phyloP scores from a whole-genome alignment of 2,888 invertebrate species.

The Azorinus chamasolen region DNA sequence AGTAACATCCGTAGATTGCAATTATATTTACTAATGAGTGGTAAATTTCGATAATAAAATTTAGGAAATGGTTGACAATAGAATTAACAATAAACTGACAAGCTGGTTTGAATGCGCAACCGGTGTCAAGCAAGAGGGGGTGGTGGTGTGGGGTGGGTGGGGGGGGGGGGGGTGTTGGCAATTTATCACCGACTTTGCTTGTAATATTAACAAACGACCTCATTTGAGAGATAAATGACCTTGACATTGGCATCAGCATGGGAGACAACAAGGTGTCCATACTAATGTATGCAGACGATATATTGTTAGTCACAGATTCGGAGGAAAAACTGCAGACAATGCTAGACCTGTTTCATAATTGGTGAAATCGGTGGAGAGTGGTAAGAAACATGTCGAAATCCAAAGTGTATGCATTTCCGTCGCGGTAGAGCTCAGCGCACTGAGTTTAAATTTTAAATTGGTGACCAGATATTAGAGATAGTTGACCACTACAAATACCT shows the following conservation, averaged over 20 bases:
- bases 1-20: no score
- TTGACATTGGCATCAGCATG: no score
- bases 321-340: slow-evolving; percentile 27
- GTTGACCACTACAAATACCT: slow-evolving; percentile 16
- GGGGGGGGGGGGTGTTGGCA: no score
- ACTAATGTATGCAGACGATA: slow-evolving; percentile 18
- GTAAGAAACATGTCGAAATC: slow-evolving; percentile 18
- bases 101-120: slow-evolving; percentile 22
- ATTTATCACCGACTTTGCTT: slow-evolving; percentile 16
- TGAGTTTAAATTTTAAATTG: slow-evolving; percentile 7
- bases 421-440: background rate
- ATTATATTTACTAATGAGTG: no score
- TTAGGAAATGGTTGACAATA: no score
- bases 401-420: slow-evolving; percentile 21
- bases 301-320: slow-evolving; percentile 3
- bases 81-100: slow-evolving; percentile 11
- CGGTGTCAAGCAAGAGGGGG: slow-evolving; percentile 31
- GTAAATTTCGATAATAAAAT: no score
- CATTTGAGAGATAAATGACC: slow-evolving; percentile 6
- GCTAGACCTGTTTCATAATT: slow-evolving; percentile 26
- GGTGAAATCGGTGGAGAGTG: slow-evolving; percentile 32
- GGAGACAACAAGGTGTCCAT: slow-evolving; percentile 1
- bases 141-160: no score
- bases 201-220: slow-evolving; percentile 20
- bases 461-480: slow-evolving; percentile 2